Conservation (phyloP, 2,113 vertebrate species). For the Mus spicilegus region DNA sequence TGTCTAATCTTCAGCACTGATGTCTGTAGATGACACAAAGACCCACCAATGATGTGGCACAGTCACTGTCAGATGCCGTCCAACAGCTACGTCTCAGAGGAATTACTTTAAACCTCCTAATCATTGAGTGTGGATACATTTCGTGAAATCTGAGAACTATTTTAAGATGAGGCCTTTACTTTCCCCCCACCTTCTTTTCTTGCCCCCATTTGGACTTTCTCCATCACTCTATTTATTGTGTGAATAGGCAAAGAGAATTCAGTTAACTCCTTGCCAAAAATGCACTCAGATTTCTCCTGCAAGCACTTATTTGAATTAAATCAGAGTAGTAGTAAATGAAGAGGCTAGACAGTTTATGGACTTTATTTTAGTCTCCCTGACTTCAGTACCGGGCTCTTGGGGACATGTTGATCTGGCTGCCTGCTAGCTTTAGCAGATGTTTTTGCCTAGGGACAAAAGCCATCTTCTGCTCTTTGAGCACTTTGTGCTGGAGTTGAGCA, state of each 20-base stretch:
- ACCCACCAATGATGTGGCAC: not conserved
- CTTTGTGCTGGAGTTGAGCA: not conserved
- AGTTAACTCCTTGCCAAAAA: conserved; percentile 43
- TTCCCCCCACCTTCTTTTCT: not conserved
- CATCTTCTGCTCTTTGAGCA: fast-evolving
- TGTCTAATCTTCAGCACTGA: not conserved
- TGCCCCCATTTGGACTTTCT: conserved; percentile 50
- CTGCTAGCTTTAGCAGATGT: not conserved
- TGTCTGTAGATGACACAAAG: not conserved
- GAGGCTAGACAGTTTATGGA: not conserved
- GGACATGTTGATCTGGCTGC: not conserved
- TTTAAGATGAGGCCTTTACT: conserved; percentile 11
- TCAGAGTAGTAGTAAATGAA: conserved; percentile 24
- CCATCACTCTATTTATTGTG: not conserved
- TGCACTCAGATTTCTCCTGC: conserved; percentile 25
- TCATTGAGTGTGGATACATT: not conserved
- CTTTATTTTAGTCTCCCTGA: not conserved
- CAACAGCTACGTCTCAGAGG: not conserved
- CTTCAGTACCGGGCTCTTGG: not conserved
- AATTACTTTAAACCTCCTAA: not conserved
- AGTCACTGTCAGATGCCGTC: not conserved
- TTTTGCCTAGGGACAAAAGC: not conserved
- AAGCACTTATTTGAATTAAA: conserved; percentile 55
- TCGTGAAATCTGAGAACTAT: not conserved
- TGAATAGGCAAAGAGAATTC: conserved; percentile 22